phyloP scores from a whole-genome alignment of 2,113 vertebrate genomes.

The Spilogale gracilis region DNA sequence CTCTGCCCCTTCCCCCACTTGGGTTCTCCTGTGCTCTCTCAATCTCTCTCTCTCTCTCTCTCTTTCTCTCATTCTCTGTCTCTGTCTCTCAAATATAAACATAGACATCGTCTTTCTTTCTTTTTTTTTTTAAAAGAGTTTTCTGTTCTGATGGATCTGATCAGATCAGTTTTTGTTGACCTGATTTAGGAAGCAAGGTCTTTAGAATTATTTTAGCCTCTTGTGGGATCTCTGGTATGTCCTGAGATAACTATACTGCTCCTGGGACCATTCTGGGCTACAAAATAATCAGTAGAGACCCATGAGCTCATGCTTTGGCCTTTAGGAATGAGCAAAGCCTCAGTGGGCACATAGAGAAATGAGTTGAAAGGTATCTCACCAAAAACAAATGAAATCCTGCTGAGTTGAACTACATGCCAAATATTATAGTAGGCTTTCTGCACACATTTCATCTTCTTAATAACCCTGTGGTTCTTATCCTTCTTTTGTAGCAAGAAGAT shows the following conservation, averaged over 20 bases:
- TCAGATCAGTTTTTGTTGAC: neutral
- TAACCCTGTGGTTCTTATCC: neutral
- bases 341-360: neutral
- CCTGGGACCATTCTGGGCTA: neutral
- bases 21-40: neutral
- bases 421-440: too few species aligned
- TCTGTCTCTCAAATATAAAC: neutral
- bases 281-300: neutral
- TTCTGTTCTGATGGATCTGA: neutral
- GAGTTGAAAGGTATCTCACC: neutral
- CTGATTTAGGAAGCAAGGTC: neutral
- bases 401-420: neutral
- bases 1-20: neutral
- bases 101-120: neutral
- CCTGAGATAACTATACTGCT: neutral
- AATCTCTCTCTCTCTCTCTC: neutral
- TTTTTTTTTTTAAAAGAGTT: too few species aligned
- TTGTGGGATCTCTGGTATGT: neutral
- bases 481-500: neutral
- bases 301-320: neutral
- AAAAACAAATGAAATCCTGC: neutral
- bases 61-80: neutral
- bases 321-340: neutral
- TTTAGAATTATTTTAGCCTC: neutral
- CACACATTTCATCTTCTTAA: neutral